Base-by-base conservation (phyloP, 2,797 vertebrate genomes). In the Clarias pachynema region DNA sequence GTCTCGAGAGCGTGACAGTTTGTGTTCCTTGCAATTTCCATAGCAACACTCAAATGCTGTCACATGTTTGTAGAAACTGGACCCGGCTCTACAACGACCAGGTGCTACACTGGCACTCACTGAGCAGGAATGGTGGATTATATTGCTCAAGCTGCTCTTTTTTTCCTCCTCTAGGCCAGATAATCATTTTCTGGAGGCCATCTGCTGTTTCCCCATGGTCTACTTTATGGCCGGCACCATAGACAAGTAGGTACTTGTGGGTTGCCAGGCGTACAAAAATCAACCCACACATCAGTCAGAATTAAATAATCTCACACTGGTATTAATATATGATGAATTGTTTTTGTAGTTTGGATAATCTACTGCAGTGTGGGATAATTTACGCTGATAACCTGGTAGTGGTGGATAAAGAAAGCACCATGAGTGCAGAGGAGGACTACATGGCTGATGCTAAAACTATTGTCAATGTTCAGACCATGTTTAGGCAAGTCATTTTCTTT, bases 371-470 rank as follows among this genome's bases (percentile, higher is more conserved):
- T 91, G 98, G 98, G 1, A 96, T 99, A 88, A 98, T 97, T 88
- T 99, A 98, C 83, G 97, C 98, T 65, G 98, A 98, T 93, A 98
- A 98, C 88, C 93, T 99, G 96, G 98, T 99, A 85, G 98, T 99
- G 5, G 98, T 99, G 90, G 98, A 99, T 91, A 99, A 99, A 83
- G 98, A 99, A 91, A 99, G 98, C 89, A 99, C 98, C 9, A 99
- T 99, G 98, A 98, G 97, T 56, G 98, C 98, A 0, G 97, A 99
- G 88, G 98, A 99, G 85, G 98, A 99, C 92, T 99, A 98, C 92
- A 99, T 99, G 98, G 98, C 98, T 0, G 98, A 99, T 16, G 98
- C 98, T 79, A 99, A 99, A 89, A 99, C 98, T 9, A 99, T 99
- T 63, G 98, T 99, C 75, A 99, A 99, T 14, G 98, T 99, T 65